Evolutionary conservation across 2,113 vertebrate species (phyloP).

Genomic region (Phyllostomus discolor): DNA sequence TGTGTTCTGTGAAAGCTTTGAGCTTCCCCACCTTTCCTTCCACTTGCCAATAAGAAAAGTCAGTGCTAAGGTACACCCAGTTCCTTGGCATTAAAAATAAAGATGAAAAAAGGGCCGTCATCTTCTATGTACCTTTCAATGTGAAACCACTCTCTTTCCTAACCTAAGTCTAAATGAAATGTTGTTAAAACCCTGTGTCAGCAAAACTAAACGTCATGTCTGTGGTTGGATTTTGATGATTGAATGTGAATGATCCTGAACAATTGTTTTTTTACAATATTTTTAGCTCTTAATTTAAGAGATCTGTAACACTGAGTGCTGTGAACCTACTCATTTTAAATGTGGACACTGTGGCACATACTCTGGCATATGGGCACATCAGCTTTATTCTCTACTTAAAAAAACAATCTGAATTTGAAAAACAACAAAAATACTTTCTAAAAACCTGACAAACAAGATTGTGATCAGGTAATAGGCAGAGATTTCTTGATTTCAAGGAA

Average conservation of each 20-base stretch:
- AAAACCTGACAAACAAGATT: not conserved
- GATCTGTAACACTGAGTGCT: not conserved
- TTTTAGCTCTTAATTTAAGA: not conserved
- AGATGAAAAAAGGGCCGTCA: not conserved
- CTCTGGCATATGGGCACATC: not conserved
- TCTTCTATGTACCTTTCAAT: not conserved
- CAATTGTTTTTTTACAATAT: not conserved
- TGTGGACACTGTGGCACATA: not conserved
- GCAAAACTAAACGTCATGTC: not conserved
- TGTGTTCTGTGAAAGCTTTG: not conserved
- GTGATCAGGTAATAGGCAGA: not conserved
- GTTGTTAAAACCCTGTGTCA: not conserved
- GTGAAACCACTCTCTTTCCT: not conserved
- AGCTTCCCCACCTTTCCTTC: not conserved
- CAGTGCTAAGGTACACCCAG: not conserved
- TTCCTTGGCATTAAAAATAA: not conserved
- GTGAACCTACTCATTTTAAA: not conserved
- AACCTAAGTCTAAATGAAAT: constrained; percentile 7
- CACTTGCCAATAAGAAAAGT: not conserved
- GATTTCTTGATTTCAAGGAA: not conserved
- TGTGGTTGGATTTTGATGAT: not conserved
- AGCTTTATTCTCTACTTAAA: not conserved
- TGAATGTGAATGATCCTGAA: not conserved
- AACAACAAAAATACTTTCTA: not conserved
- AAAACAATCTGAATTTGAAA: not conserved